phyloP scores from a whole-genome alignment of 2,113 vertebrate genomes.

The Barnardius zonarius region DNA sequence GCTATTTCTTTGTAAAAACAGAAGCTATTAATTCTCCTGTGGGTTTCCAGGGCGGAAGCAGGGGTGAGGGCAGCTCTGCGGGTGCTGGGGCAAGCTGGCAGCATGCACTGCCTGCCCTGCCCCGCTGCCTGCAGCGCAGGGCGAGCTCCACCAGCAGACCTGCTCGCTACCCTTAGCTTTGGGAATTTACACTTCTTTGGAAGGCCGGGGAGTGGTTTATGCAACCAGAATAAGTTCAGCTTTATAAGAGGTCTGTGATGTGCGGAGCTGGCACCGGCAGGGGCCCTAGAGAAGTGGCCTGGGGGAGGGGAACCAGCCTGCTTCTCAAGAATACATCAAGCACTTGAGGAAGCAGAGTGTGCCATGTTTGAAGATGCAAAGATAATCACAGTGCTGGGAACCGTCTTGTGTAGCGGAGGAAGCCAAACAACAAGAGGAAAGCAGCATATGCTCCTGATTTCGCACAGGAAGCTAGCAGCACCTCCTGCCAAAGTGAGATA shows the following conservation, averaged over 20 bases:
- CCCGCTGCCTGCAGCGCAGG: background rate
- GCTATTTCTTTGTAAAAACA: background rate
- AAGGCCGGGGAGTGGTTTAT: background rate
- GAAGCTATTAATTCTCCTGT: background rate
- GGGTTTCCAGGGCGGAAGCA: background rate
- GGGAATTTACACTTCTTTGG: background rate
- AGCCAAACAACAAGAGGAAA: conserved; percentile 99
- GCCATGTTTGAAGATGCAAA: conserved; percentile 99
- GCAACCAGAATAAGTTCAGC: conserved; percentile 22
- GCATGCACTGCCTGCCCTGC: background rate
- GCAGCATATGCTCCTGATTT: conserved; percentile 93
- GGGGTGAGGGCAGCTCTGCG: background rate
- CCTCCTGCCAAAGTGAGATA: conserved; percentile 98
- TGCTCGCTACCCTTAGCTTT: fast-evolving
- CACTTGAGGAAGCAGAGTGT: conserved; percentile 97
- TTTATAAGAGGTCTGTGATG: conserved; percentile 62
- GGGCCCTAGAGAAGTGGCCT: conserved; percentile 44
- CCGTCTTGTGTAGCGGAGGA: conserved; percentile 95
- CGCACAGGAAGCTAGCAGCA: conserved; percentile 96
- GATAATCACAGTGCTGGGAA: conserved; percentile 99
- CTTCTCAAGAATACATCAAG: conserved; percentile 94
- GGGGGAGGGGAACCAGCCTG: conserved; percentile 63
- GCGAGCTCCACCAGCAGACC: background rate
- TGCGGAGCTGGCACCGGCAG: background rate
- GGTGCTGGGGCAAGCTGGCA: background rate